Evolutionary conservation across 2,797 vertebrate genomes (phyloP).

Genomic region (Sebastes taczanowskii): DNA sequence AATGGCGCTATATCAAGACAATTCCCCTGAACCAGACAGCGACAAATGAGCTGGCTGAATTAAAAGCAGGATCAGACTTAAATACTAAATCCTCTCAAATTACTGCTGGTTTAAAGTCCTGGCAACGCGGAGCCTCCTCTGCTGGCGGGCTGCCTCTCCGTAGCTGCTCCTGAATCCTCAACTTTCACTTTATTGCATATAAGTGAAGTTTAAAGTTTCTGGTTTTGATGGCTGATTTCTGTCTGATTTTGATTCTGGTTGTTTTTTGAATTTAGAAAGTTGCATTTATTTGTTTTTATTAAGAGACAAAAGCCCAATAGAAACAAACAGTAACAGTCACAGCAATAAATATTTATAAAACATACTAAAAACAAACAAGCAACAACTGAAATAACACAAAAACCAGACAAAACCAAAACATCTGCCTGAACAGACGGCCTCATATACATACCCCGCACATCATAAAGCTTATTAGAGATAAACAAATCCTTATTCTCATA

Average conservation of each 20-base stretch:
- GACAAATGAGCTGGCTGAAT: conserved; percentile 48
- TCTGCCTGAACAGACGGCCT: neutral
- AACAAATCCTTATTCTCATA: neutral
- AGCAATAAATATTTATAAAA: neutral
- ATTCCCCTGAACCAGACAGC: conserved; percentile 25
- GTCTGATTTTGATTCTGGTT: neutral
- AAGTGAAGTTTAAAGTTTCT: neutral
- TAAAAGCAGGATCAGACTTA: conserved; percentile 33
- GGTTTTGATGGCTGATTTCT: neutral
- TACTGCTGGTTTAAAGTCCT: conserved; percentile 47
- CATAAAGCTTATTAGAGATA: neutral
- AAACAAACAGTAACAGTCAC: neutral
- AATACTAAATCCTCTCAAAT: conserved; percentile 54
- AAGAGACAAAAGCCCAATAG: neutral
- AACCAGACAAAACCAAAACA: neutral
- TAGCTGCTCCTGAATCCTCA: neutral
- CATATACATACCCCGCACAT: neutral
- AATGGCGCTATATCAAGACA: conserved; percentile 24
- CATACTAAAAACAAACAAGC: neutral
- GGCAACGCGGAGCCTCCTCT: conserved; percentile 1
- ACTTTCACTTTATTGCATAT: conserved; percentile 2
- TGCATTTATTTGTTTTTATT: too few species aligned
- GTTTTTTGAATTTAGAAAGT: neutral
- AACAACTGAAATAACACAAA: neutral
- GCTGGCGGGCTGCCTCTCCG: conserved; percentile 13